phyloP scores from a whole-genome alignment of 2,888 invertebrate genomes.

The Pycnomerus fuliginosus region DNA sequence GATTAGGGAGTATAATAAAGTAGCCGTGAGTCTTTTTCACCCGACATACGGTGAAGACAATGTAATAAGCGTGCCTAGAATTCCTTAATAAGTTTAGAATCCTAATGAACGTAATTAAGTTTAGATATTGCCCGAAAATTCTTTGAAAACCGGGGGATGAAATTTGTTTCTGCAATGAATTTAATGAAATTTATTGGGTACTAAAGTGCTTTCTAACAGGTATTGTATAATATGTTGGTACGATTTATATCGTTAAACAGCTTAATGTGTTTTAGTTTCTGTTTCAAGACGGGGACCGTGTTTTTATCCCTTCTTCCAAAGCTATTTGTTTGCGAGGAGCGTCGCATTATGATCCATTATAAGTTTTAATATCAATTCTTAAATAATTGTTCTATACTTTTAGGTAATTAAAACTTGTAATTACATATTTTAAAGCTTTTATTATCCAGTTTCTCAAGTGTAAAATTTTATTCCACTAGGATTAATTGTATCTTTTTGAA shows the following conservation, averaged over 20 bases:
- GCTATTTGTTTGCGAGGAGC: too few relatives aligned
- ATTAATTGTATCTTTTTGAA: conserved; percentile 7
- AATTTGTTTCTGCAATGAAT: conserved; percentile 20
- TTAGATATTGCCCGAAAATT: conserved; percentile 32
- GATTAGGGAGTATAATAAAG: too few relatives aligned
- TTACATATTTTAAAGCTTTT: conserved; percentile 12
- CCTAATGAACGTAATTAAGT: conserved; percentile 32
- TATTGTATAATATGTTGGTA: conserved; percentile 8
- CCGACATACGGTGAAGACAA: too few relatives aligned
- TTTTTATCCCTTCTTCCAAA: not conserved
- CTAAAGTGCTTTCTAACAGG: conserved; percentile 12
- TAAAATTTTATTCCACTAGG: conserved; percentile 11
- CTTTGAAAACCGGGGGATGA: conserved; percentile 17
- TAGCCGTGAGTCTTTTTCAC: too few relatives aligned
- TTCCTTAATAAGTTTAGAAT: conserved; percentile 29
- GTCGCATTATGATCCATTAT: conserved; percentile 4
- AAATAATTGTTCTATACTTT: conserved; percentile 8
- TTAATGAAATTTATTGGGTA: conserved; percentile 22
- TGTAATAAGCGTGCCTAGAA: conserved; percentile 24
- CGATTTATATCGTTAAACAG: conserved; percentile 8
- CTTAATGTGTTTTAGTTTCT: not conserved
- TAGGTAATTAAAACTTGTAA: conserved; percentile 14
- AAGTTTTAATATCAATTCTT: conserved; percentile 12
- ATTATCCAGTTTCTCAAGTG: conserved; percentile 12
- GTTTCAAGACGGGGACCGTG: not conserved